A percentile compares a stretch with the other conserved stretches of the same genome.
These are phyloP conservation scores for Pygmarrhopalites habei DNA, from an alignment of 1,140 invertebrate species.

Conservation along the genomic window DNA sequence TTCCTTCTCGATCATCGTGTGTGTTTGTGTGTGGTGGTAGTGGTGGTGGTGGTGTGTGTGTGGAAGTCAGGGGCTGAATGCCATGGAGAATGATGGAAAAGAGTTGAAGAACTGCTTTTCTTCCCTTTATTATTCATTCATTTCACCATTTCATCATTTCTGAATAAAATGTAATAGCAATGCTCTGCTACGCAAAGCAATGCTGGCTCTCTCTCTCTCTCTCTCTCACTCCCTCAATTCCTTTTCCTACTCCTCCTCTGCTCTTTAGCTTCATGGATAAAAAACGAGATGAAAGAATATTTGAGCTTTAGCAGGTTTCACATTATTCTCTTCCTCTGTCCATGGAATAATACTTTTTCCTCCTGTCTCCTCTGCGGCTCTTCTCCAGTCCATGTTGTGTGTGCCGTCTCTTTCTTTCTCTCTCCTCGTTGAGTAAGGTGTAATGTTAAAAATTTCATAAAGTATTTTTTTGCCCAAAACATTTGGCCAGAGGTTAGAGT, in stretches of 20 bases:
- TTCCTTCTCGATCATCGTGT: too few species aligned
- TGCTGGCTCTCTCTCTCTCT: too few species aligned
- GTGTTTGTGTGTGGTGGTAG: too few species aligned
- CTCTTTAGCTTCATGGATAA: too few species aligned
- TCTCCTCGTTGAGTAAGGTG: not conserved
- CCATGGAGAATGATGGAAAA: too few species aligned
- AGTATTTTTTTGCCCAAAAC: not conserved
- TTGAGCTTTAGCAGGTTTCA: too few species aligned
- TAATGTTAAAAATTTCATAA: not conserved
- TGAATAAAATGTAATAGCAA: conserved; percentile 4
- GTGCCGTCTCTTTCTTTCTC: not conserved
- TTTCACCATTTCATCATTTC: too few species aligned
- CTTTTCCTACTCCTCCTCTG: too few species aligned
- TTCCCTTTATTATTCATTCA: conserved; percentile 2
- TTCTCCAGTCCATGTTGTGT: not conserved
- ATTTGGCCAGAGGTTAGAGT: not conserved
- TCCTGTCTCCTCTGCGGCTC: not conserved
- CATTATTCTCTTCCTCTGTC: too few species aligned
- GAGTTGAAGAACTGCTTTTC: conserved; percentile 6
- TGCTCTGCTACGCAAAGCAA: not conserved
- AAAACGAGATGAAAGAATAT: not conserved
- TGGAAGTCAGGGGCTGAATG: too few species aligned
- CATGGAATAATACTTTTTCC: not conserved
- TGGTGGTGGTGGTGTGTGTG: too few species aligned
- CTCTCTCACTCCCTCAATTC: too few species aligned